Conservation (phyloP, 2,113 vertebrate species). For the Menura novaehollandiae region DNA sequence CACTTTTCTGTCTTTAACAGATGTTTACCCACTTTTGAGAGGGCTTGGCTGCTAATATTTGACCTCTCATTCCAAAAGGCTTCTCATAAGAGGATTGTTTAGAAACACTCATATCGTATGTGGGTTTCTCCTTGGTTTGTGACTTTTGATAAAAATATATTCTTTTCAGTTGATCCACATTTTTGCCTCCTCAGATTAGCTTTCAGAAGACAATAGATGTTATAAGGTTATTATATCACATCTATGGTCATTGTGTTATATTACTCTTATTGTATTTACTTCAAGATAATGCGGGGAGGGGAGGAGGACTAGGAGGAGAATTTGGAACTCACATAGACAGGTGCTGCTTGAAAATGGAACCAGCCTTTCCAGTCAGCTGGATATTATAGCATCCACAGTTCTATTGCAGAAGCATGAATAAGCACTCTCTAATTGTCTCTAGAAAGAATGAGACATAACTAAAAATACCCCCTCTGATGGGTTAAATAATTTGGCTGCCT, state of each 20-base stretch:
- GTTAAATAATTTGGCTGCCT: slow-evolving; percentile 13
- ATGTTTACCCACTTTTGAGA: not conserved
- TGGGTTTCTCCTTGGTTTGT: not conserved
- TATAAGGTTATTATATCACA: not conserved
- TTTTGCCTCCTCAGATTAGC: not conserved
- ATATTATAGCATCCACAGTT: not conserved
- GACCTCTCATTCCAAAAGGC: not conserved
- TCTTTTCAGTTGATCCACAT: not conserved
- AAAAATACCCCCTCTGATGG: slow-evolving; percentile 12
- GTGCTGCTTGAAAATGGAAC: not conserved
- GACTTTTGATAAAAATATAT: not conserved
- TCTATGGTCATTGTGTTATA: not conserved
- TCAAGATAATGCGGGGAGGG: not conserved
- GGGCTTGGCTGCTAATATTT: not conserved
- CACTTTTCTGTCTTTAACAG: not conserved
- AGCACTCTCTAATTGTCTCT: not conserved
- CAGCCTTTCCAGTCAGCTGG: not conserved
- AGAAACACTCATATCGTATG: not conserved
- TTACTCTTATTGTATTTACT: not conserved
- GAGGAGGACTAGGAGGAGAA: not conserved
- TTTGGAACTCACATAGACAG: not conserved
- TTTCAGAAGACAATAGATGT: not conserved
- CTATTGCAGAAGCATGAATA: not conserved
- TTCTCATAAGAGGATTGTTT: not conserved
- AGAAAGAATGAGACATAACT: not conserved